Percentiles rank a stretch among this genome's conserved stretches.
Conservation (phyloP, 2,797 vertebrate species). For the Cossypha caffra region DNA sequence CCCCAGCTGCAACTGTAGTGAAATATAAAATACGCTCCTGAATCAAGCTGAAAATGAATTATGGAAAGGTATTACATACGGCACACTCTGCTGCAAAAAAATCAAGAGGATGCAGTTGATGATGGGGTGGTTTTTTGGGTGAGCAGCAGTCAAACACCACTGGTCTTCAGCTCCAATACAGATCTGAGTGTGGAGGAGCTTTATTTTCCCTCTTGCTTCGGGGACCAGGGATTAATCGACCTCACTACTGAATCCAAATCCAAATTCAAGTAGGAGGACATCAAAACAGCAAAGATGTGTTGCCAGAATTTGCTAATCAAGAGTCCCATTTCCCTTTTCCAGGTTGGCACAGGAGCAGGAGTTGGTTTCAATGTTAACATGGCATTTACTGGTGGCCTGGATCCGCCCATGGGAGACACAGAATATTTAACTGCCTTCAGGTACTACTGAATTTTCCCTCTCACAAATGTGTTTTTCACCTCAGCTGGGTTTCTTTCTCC, state of each 20-base stretch:
- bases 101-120: background rate
- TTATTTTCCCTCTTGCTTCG: background rate
- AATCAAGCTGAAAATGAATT: background rate
- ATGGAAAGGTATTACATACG: background rate
- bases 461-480: background rate
- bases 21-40: background rate
- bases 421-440: conserved; percentile 96
- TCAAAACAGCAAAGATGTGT: background rate
- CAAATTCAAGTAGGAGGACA: background rate
- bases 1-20: background rate
- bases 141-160: background rate
- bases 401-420: conserved; percentile 92
- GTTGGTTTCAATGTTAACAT: conserved; percentile 95
- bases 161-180: background rate
- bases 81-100: background rate
- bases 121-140: background rate
- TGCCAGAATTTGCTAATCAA: background rate
- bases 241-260: background rate
- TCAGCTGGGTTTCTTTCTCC: background rate
- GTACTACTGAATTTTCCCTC: conserved; percentile 70
- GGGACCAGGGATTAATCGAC: background rate
- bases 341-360: conserved; percentile 91
- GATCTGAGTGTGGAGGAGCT: background rate
- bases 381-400: conserved; percentile 94
- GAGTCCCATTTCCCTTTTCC: background rate